Base-by-base conservation (phyloP, 2,888 invertebrate genomes). In the Acronicta aceris region DNA sequence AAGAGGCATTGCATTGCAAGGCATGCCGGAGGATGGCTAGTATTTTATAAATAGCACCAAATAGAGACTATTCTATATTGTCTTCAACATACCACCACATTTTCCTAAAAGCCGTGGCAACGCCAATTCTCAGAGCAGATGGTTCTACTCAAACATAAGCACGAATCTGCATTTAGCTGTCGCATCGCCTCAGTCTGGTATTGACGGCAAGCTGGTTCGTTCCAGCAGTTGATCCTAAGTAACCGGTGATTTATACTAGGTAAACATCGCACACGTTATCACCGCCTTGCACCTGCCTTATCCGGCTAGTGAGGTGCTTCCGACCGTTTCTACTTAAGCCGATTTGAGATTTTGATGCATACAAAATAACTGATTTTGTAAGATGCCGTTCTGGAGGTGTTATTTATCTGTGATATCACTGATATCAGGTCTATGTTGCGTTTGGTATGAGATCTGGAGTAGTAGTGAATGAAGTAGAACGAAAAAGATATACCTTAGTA, bases 331-430 rank as follows among this genome's bases (percentile, higher is more conserved):
- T 56, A 75, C 74, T 33, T 91, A 89, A 91, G 89, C 89, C 83
- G 90, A 86, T 91, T 91, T 88, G 73, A 74, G 85, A 85, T 85
- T 90, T 85, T 85, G 87, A 89, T 89, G 87, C 87, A 88, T 87
- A 81, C 69, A 80, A 78, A 83, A 77, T 75, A 65, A 74, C 76
- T 21, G 21, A 21, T 21, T 21, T 21, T 21, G 21, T 21, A 21
- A 21, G 21, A 21, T 21, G 21, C 4, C 21, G 21, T 21, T 21
- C 21, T 21, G 21, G 21, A 21, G 21, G 21, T 41, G 3, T 38
- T 43, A 40, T 46, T 49, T 50, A 61, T 41, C 57, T 57, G 61
- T 61, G 41, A 47, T 67, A 67, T 50, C 49, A 72, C 40, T 30
- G 17, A n/a, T n/a, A n/a, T n/a, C n/a, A n/a, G n/a, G n/a, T n/a